Evolutionary conservation across 53 echinoderm and acorn worm species (phyloP).

Genomic region (Paracentrotus lividus): DNA sequence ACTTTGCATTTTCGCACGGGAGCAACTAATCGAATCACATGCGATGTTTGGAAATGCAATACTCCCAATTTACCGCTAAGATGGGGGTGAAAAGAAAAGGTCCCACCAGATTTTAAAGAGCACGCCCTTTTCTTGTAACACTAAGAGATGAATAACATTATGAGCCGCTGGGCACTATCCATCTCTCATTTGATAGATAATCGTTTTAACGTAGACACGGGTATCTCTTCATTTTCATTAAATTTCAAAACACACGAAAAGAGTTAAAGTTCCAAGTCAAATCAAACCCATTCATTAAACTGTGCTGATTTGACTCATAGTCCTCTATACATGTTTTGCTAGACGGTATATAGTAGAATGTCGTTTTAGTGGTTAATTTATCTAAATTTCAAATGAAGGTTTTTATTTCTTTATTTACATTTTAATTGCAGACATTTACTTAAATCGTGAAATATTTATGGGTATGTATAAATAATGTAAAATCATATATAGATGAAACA

Average conservation of each 20-base stretch:
- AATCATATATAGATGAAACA: too few relatives aligned
- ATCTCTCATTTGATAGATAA: background rate
- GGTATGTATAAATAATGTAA: background rate
- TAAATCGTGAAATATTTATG: too few relatives aligned
- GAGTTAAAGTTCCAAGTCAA: background rate
- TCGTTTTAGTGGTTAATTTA: too few relatives aligned
- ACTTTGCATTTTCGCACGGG: background rate
- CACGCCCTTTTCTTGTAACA: conserved; percentile 1
- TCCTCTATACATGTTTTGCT: too few relatives aligned
- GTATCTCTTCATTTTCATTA: background rate
- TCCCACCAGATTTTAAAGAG: background rate
- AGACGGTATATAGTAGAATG: background rate
- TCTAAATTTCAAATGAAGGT: too few relatives aligned
- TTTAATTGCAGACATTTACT: too few relatives aligned
- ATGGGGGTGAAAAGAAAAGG: background rate
- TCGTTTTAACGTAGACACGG: conserved; percentile 23
- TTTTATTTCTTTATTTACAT: too few relatives aligned
- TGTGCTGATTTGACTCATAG: too few relatives aligned
- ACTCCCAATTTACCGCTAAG: background rate
- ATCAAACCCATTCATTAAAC: too few relatives aligned
- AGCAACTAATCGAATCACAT: conserved; percentile 24
- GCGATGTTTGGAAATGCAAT: conserved; percentile 47
- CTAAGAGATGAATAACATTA: background rate
- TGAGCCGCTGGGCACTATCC: background rate
- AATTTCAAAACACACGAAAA: background rate